Conservation (phyloP, 2,888 invertebrate genomes). For the Oxytorus armatus region DNA sequence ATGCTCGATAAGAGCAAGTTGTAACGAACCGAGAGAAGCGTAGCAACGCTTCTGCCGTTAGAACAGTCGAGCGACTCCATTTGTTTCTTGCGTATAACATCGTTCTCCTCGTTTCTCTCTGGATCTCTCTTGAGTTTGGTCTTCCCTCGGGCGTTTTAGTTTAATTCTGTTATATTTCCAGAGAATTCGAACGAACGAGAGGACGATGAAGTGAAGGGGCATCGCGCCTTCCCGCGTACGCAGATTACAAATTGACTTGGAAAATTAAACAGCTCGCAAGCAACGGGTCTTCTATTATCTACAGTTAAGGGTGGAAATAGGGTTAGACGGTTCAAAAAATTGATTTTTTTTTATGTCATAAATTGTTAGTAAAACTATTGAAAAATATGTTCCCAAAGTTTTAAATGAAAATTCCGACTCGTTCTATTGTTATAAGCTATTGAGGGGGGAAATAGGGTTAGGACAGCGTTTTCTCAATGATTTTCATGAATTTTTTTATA, state of each 20-base stretch:
- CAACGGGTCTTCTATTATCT: background rate
- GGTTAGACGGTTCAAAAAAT: too few relatives aligned
- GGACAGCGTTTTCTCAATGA: too few relatives aligned
- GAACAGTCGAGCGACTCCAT: slow-evolving; percentile 68
- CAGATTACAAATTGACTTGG: background rate
- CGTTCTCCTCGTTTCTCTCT: slow-evolving; percentile 35
- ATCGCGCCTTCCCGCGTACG: background rate
- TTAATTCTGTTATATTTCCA: slow-evolving; percentile 58
- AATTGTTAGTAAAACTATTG: too few relatives aligned
- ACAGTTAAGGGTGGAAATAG: background rate
- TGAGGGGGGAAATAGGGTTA: too few relatives aligned
- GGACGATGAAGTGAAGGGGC: background rate
- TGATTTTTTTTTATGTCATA: too few relatives aligned
- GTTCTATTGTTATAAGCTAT: too few relatives aligned
- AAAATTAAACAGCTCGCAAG: background rate
- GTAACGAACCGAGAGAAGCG: slow-evolving; percentile 60
- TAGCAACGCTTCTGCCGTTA: slow-evolving; percentile 45
- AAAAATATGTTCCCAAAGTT: too few relatives aligned
- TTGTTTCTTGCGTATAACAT: slow-evolving; percentile 69
- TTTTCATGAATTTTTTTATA: too few relatives aligned
- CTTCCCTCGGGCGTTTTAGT: slow-evolving; percentile 34
- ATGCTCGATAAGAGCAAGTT: slow-evolving; percentile 69
- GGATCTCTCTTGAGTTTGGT: slow-evolving; percentile 31
- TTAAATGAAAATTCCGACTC: too few relatives aligned
- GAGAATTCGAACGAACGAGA: slow-evolving; percentile 21